Conservation (phyloP, 2,888 invertebrate genomes). For the Noctua fimbriata region DNA sequence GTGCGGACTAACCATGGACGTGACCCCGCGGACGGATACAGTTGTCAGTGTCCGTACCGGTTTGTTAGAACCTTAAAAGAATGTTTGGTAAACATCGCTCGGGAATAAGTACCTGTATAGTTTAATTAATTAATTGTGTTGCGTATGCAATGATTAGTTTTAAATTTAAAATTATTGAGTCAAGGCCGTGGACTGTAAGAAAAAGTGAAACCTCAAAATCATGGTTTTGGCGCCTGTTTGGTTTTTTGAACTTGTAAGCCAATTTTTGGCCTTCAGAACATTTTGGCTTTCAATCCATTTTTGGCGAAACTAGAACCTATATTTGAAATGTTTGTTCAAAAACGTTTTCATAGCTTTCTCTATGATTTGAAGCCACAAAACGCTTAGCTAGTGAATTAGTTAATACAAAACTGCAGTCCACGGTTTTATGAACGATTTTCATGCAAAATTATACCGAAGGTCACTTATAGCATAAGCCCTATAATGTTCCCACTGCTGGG, state of each 20-base stretch:
- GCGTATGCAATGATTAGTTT: slow-evolving; percentile 44
- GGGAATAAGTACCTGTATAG: slow-evolving; percentile 65
- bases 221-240: neutral
- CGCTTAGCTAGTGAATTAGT: slow-evolving; percentile 56
- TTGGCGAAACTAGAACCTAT: neutral
- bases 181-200: slow-evolving; percentile 37
- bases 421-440: slow-evolving; percentile 37
- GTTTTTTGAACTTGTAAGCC: neutral
- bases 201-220: neutral
- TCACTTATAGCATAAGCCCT: no score
- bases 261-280: neutral
- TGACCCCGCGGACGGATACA: neutral
- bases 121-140: slow-evolving; percentile 42
- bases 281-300: neutral
- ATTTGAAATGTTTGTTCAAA: neutral
- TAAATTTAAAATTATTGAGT: slow-evolving; percentile 29
- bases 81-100: slow-evolving; percentile 53
- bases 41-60: neutral
- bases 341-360: neutral
- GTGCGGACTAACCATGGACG: neutral
- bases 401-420: slow-evolving; percentile 36
- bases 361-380: slow-evolving; percentile 12
- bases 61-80: neutral
- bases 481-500: neutral
- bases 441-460: slow-evolving; percentile 44